Base-by-base conservation (phyloP, 2,888 invertebrate genomes). In the Spilosoma lubricipeda region DNA sequence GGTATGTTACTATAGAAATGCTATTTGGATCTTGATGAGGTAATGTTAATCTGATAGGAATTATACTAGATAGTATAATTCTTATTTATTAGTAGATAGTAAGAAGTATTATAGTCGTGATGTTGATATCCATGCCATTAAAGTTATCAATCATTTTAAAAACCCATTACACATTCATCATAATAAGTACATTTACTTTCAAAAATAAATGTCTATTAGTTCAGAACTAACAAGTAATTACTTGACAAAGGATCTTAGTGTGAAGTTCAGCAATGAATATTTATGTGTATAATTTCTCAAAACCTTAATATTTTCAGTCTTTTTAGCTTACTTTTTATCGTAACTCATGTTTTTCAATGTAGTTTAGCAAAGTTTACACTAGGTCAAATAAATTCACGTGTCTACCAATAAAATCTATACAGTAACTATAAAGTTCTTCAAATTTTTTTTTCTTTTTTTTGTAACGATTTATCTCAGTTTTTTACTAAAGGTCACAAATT, bases 401-500 rank as follows among this genome's bases (percentile, higher is more conserved):
- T 33, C 1, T 33, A 33, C 33, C 3, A 33, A 71, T 27, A 8
- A 42, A 64, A 48, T 7, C 18, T 56, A 45, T 67, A 67, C 63
- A 36, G 33, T 59, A 45, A 8, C 42, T 45, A 56, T 42, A 52
- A 18, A n/a, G 23, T 18, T 27, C 30, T 67, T 27, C 15, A 64
- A 71, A 18, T 27, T 39, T 52, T 20, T 52, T 11, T 30, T 20
- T 52, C 5, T 30, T 2, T 56, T 64, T 67, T 68, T 63, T 20
- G 23, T 63, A 15, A 65, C 30, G 18, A 64, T n/a, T 27, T 30
- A 42, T 27, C 30, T 52, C 33, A 45, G n/a, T 67, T 70, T 67
- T 76, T 76, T 67, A 65, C 63, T 45, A 76, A 80, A 84, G 85
- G 83, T 84, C 81, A 84, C 79, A 74, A 80, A 83, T 85, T 84